Evolutionary conservation across 2,797 vertebrate genomes (phyloP).

Genomic region (Squalus acanthias): DNA sequence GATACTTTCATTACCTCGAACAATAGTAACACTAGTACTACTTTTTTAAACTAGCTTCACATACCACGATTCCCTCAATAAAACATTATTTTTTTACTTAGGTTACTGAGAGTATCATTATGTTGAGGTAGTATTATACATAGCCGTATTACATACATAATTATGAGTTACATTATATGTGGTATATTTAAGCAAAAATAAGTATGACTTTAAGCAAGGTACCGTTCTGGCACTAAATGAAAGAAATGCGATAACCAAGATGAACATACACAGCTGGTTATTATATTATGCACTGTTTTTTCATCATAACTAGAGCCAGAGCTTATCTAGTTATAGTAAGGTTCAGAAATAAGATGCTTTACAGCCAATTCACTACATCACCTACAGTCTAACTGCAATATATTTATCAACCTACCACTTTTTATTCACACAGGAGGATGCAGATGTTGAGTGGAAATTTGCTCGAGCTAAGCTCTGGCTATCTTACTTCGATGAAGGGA

Average conservation of each 20-base stretch:
- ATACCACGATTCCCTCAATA: not conserved
- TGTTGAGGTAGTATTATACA: not conserved
- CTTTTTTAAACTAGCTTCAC: not conserved
- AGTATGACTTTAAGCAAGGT: not conserved
- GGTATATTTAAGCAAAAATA: not conserved
- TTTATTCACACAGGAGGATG: conserved; percentile 71
- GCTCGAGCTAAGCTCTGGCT: conserved; percentile 93
- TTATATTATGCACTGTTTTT: not conserved
- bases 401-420: not conserved
- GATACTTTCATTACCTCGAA: not conserved
- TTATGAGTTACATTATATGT: not conserved
- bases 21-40: not conserved
- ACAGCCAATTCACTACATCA: not conserved
- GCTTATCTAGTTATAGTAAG: not conserved
- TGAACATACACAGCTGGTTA: not conserved
- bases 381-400: not conserved
- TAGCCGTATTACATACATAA: not conserved
- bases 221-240: not conserved
- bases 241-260: not conserved
- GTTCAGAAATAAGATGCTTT: not conserved
- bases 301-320: not conserved
- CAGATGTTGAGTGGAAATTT: conserved; percentile 96
- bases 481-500: conserved; percentile 93
- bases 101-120: not conserved
- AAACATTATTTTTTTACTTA: not conserved